Evolutionary conservation across 1,140 invertebrate species (phyloP).

Genomic region (Portunus trituberculatus): DNA sequence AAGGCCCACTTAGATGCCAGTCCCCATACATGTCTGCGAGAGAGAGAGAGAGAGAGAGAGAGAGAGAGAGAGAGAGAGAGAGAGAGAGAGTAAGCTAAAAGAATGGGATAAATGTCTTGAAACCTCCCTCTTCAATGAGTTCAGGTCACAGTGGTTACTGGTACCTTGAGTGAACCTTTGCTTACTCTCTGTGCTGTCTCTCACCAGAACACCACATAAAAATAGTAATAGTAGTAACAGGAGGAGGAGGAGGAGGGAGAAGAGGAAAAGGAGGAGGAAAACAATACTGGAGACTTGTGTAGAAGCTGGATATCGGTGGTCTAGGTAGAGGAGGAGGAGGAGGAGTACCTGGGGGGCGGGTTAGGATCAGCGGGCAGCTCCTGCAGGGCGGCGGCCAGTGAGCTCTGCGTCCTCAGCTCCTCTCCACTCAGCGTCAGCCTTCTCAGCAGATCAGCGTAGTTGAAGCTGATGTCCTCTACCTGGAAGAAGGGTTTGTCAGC

Average conservation of each 20-base stretch:
- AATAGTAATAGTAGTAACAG: not conserved
- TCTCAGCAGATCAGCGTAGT: not conserved
- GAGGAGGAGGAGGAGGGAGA: not conserved
- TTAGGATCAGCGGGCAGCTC: not conserved
- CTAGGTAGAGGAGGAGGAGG: too few relatives aligned
- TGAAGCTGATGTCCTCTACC: not conserved
- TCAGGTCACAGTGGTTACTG: too few relatives aligned
- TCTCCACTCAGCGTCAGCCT: not conserved
- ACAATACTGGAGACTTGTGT: too few relatives aligned
- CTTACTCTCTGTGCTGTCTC: too few relatives aligned
- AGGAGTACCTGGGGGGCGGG: not conserved
- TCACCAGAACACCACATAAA: not conserved
- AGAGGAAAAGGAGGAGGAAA: too few relatives aligned
- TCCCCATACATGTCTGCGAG: too few relatives aligned
- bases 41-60: not conserved
- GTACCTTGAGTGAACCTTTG: too few relatives aligned
- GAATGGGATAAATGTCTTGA: too few relatives aligned
- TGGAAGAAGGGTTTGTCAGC: not conserved
- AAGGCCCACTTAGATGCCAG: too few relatives aligned
- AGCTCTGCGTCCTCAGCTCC: not conserved
- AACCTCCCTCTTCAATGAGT: too few relatives aligned
- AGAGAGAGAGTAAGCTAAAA: too few relatives aligned
- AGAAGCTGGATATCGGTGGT: too few relatives aligned
- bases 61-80: not conserved
- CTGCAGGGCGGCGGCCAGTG: not conserved